Percentiles rank a stretch among this genome's conserved stretches.
phyloP scores from a whole-genome alignment of 2,888 invertebrate genomes.

The Oxyscelio sp. region DNA sequence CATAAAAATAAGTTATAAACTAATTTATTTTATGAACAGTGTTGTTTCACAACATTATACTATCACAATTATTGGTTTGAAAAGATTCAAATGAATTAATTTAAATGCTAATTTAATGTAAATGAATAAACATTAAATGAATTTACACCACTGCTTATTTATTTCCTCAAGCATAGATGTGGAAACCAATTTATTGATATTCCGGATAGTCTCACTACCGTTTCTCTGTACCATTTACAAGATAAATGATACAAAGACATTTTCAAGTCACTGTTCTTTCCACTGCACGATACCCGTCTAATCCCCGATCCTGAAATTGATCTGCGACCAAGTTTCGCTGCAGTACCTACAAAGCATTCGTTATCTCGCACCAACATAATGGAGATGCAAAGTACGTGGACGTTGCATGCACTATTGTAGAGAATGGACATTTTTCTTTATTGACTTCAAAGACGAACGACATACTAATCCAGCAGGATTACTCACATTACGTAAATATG shows the following conservation, averaged over 20 bases:
- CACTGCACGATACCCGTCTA: conserved; percentile 82
- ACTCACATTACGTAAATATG: conserved; percentile 1
- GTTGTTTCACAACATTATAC: no score
- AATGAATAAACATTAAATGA: not conserved
- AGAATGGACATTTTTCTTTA: conserved; percentile 73
- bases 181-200: conserved; percentile 6
- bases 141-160: no score
- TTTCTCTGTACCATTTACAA: conserved; percentile 73
- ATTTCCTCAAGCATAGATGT: no score
- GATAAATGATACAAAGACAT: conserved; percentile 79
- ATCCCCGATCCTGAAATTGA: conserved; percentile 25
- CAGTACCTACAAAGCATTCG: conserved; percentile 64
- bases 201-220: conserved; percentile 17
- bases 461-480: conserved; percentile 44
- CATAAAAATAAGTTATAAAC: no score
- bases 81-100: no score
- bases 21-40: no score
- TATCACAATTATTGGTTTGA: no score
- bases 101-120: not conserved
- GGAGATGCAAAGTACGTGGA: conserved; percentile 61
- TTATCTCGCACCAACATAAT: conserved; percentile 54
- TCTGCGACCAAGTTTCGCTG: conserved; percentile 38
- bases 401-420: conserved; percentile 75
- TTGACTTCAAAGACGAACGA: conserved; percentile 45
- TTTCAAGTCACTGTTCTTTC: conserved; percentile 79